Conservation (phyloP, 2,797 vertebrate genomes). For the Spondyliosoma cantharus region DNA sequence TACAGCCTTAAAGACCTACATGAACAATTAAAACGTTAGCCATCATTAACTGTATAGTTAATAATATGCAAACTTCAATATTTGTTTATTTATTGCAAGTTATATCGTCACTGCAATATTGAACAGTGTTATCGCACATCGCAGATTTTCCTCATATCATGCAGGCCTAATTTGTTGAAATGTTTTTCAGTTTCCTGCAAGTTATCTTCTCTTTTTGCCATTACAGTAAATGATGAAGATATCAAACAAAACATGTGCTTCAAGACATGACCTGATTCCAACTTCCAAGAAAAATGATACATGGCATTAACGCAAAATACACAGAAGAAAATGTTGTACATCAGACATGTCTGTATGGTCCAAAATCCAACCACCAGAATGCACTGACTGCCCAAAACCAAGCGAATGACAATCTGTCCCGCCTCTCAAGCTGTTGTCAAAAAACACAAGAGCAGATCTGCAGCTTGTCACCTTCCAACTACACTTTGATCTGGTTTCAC, state of each 20-base stretch:
- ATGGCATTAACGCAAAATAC: background rate
- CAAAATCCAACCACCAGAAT: constrained; percentile 9
- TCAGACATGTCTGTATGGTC: constrained; percentile 9
- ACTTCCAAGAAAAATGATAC: background rate
- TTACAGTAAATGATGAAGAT: background rate
- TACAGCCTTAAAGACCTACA: too few species aligned
- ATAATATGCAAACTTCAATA: too few species aligned
- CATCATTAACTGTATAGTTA: too few species aligned
- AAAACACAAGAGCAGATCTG: constrained; percentile 18
- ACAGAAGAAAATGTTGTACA: background rate
- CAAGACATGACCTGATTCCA: background rate
- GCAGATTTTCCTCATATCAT: too few species aligned
- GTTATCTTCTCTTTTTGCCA: background rate
- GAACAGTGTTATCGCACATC: too few species aligned
- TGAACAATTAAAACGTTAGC: too few species aligned
- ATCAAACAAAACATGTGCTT: background rate
- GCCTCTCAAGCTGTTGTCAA: constrained; percentile 34
- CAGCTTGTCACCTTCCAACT: constrained; percentile 23
- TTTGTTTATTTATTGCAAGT: too few species aligned
- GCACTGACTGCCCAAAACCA: constrained; percentile 5
- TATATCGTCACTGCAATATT: too few species aligned
- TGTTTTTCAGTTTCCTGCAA: background rate
- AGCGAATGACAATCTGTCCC: constrained; percentile 20
- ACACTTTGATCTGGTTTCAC: constrained; percentile 35
- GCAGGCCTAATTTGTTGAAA: background rate